These are phyloP conservation scores for Pogonus chalceus DNA, from an alignment of 1,140 invertebrate species.

Conservation along the genomic window DNA sequence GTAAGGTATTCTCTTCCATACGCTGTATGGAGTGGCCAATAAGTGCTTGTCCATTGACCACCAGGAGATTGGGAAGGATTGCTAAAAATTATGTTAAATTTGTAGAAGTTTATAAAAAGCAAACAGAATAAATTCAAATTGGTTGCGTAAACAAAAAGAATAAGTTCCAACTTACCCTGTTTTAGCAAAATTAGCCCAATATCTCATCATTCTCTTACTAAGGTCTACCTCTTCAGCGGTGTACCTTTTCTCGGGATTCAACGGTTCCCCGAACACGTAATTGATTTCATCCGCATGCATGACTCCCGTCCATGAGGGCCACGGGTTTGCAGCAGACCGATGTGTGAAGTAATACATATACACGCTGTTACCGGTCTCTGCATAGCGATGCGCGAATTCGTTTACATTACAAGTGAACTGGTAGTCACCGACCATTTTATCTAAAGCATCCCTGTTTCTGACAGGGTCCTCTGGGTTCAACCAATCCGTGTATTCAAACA, in stretches of 20 bases:
- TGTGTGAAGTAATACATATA: slow-evolving; percentile 95
- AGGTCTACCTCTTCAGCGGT: slow-evolving; percentile 68
- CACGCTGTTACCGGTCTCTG: slow-evolving; percentile 77
- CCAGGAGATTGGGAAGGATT: slow-evolving; percentile 57
- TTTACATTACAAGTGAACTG: slow-evolving; percentile 94
- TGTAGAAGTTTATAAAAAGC: too few relatives aligned
- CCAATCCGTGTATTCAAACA: slow-evolving; percentile 91
- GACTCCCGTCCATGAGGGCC: slow-evolving; percentile 93
- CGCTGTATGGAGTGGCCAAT: slow-evolving; percentile 81
- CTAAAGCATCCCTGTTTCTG: slow-evolving; percentile 72
- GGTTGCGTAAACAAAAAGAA: neutral
- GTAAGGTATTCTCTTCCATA: slow-evolving; percentile 77
- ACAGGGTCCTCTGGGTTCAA: slow-evolving; percentile 73
- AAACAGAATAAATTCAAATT: too few relatives aligned
- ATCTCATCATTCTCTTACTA: slow-evolving; percentile 80
- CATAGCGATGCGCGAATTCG: slow-evolving; percentile 79
- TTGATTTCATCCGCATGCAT: slow-evolving; percentile 94
- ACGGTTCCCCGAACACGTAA: slow-evolving; percentile 87
- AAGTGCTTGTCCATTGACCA: slow-evolving; percentile 50
- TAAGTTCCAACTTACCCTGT: slow-evolving; percentile 57
- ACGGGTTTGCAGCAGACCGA: slow-evolving; percentile 71
- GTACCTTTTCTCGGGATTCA: slow-evolving; percentile 71
- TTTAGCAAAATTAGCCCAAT: slow-evolving; percentile 94
- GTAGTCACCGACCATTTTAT: slow-evolving; percentile 94
- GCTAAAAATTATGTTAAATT: too few relatives aligned